Conservation (phyloP, 2,888 invertebrate species). For the Archips xylosteana region DNA sequence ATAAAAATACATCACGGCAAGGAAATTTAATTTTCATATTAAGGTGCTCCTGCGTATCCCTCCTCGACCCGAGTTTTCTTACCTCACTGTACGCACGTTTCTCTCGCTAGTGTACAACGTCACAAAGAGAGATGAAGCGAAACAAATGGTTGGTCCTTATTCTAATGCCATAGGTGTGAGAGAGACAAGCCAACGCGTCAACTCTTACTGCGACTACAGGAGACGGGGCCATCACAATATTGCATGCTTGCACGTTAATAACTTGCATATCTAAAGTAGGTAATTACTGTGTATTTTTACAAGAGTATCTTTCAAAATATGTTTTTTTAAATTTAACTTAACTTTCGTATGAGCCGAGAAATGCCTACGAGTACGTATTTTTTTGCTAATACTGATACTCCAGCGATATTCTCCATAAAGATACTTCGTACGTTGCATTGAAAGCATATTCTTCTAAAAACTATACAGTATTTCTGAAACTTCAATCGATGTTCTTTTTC, state of each 20-base stretch:
- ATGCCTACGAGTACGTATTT: too few species aligned
- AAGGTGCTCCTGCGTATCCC: slow-evolving; percentile 8
- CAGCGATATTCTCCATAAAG: too few species aligned
- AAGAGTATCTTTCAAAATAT: background rate
- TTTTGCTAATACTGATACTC: too few species aligned
- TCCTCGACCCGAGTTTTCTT: slow-evolving; percentile 23
- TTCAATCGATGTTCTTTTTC: slow-evolving; percentile 16
- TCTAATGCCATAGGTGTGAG: slow-evolving; percentile 17
- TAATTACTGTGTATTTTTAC: background rate
- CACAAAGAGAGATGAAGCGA: slow-evolving; percentile 38
- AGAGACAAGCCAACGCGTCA: slow-evolving; percentile 31
- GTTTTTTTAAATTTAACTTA: too few species aligned
- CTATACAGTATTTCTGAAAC: slow-evolving; percentile 3
- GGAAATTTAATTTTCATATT: background rate
- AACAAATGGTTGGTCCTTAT: slow-evolving; percentile 18
- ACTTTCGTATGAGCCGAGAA: too few species aligned
- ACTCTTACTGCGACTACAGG: slow-evolving; percentile 36
- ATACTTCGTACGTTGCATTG: background rate
- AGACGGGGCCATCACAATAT: slow-evolving; percentile 23
- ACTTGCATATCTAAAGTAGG: background rate
- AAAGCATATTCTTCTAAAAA: background rate
- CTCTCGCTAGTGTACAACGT: slow-evolving; percentile 37
- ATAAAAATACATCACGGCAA: background rate
- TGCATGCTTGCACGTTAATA: slow-evolving; percentile 38
- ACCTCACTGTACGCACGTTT: slow-evolving; percentile 36